Base-by-base conservation (phyloP, 2,888 invertebrate genomes). In the Tiphia femorata region DNA sequence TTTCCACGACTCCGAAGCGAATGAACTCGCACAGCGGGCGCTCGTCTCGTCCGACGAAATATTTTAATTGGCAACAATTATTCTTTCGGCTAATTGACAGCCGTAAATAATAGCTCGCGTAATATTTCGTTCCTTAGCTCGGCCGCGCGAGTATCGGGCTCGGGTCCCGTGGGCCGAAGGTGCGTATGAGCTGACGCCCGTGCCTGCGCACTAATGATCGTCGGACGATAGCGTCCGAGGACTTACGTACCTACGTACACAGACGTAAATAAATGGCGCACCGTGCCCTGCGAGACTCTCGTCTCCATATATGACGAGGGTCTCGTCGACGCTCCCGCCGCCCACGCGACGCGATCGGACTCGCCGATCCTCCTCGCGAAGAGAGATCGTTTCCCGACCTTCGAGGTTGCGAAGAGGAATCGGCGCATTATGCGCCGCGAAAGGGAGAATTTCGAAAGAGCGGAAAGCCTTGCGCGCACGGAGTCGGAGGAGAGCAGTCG, bases 201-300 rank as follows among this genome's bases (percentile, higher is more conserved):
- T 49, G 40, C 51, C 10, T 12, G 17, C 14, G 56, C 59, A 65
- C 63, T 72, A 72, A 72, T 67, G 72, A 72, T 72, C 70, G 63
- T 48, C 49, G 58, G 53, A 49, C 58, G 67, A 64, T 65, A 64
- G 46, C 30, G 27, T 16, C 12, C 38, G 27, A 16, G 20, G 44
- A 35, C 42, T 56, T 54, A 52, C 56, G 49, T 56, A 58, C 66
- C 59, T 55, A 56, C 53, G 46, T 40, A 41, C 54, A 48, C 54
- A 55, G 59, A 49, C 61, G 67, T 72, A 72, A 72, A 72, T 72
- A 72, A 72, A 70, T 64, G 61, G 61, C 62, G 57, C 70, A 58
- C 58, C 70, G 37, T 55, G 58, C 71, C 64, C 69, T 62, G 48
- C 53, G 64, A 62, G 64, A 60, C 60, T 51, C 43, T 52, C 46